Conservation (phyloP, 1,140 invertebrate species). For the Hyphantria cunea region DNA sequence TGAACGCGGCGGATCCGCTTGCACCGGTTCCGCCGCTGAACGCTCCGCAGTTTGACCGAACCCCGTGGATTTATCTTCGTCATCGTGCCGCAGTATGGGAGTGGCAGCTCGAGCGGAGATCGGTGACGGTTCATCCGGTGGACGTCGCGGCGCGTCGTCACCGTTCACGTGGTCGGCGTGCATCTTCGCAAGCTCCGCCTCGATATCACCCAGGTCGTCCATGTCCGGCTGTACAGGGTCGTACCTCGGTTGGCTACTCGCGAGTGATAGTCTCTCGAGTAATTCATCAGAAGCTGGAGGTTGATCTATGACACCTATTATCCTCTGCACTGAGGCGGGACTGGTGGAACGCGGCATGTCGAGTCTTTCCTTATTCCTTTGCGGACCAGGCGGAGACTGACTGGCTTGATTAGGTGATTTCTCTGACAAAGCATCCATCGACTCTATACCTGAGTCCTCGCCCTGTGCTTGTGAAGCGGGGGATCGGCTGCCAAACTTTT, state of each 20-base stretch:
- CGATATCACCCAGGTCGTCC: slow-evolving; percentile 84
- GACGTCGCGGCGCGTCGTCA: slow-evolving; percentile 55
- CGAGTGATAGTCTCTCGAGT: slow-evolving; percentile 53
- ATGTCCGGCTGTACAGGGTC: slow-evolving; percentile 70
- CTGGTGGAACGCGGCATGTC: slow-evolving; percentile 68
- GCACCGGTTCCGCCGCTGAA: neutral
- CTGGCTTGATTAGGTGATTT: slow-evolving; percentile 94
- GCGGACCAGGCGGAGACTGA: slow-evolving; percentile 81
- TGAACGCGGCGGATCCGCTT: slow-evolving; percentile 7
- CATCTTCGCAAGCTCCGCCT: slow-evolving; percentile 86
- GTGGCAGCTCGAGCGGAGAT: slow-evolving; percentile 42
- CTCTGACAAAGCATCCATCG: slow-evolving; percentile 95
- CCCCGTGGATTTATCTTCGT: slow-evolving; percentile 34
- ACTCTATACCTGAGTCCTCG: slow-evolving; percentile 96
- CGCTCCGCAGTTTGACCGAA: neutral
- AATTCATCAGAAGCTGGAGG: slow-evolving; percentile 62
- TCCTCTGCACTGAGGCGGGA: slow-evolving; percentile 66
- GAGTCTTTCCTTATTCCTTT: slow-evolving; percentile 65
- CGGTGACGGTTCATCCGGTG: slow-evolving; percentile 36
- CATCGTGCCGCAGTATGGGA: slow-evolving; percentile 56
- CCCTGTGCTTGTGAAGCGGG: slow-evolving; percentile 84
- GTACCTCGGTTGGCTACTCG: slow-evolving; percentile 54
- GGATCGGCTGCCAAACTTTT: slow-evolving; percentile 74
- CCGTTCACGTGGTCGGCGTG: slow-evolving; percentile 82
- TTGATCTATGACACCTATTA: slow-evolving; percentile 64